A percentile compares a stretch with the other conserved stretches of the same genome.
Conservation (phyloP, 2,113 vertebrate species). For the Psettodes erumei region DNA sequence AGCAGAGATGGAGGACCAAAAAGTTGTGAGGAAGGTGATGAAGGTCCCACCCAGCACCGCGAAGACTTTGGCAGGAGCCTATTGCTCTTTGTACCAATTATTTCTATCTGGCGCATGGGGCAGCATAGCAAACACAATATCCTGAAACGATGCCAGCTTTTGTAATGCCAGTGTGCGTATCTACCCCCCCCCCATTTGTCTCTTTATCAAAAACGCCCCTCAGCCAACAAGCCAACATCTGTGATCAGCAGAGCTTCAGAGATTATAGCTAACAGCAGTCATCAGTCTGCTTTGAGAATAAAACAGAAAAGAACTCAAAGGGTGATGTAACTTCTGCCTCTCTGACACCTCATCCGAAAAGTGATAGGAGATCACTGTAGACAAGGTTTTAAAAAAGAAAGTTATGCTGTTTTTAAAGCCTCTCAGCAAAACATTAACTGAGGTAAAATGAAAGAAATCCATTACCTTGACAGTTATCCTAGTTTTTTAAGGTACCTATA, state of each 20-base stretch:
- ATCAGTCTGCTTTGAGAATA: conserved; percentile 51
- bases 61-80: conserved; percentile 13
- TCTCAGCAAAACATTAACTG: conserved; percentile 44
- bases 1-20: conserved; percentile 23
- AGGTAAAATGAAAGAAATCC: conserved; percentile 45
- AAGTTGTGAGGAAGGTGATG: conserved; percentile 34
- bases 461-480: conserved; percentile 35
- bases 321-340: conserved; percentile 38
- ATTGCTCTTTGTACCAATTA: conserved; percentile 37
- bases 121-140: conserved; percentile 62
- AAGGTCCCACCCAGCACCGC: conserved; percentile 19
- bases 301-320: conserved; percentile 46
- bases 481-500: conserved; percentile 28
- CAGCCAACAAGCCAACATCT: conserved; percentile 74
- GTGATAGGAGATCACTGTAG: conserved; percentile 33
- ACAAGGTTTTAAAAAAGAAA: conserved; percentile 30
- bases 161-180: conserved; percentile 61
- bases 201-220: conserved; percentile 76
- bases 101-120: conserved; percentile 38
- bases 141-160: conserved; percentile 61
- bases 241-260: conserved; percentile 70
- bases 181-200: conserved; percentile 65
- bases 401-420: conserved; percentile 33
- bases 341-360: conserved; percentile 29
- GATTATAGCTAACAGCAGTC: conserved; percentile 68